Percentiles rank a stretch among this genome's conserved stretches.
Conservation (phyloP, 2,113 vertebrate genomes). For the Callithrix jacchus region DNA sequence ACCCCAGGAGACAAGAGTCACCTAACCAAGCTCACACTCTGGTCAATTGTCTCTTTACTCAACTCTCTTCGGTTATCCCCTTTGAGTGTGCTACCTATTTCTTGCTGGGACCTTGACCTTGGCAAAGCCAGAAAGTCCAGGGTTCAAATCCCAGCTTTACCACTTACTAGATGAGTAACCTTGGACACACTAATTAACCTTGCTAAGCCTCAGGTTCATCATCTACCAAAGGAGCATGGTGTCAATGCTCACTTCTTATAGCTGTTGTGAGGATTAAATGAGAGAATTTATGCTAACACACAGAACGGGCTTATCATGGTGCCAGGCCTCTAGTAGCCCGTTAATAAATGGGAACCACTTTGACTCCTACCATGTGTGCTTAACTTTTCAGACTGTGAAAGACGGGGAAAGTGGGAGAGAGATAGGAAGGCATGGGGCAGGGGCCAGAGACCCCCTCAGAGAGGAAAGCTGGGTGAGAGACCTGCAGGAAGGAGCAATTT, state of each 20-base stretch:
- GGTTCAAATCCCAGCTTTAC: neutral
- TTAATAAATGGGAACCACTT: neutral
- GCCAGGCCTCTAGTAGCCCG: neutral
- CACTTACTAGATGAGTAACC: neutral
- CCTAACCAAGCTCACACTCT: neutral
- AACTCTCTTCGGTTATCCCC: neutral
- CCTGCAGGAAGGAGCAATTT: neutral
- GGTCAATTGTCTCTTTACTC: neutral
- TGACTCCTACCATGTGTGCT: neutral
- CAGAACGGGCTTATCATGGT: neutral
- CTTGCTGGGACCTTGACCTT: neutral
- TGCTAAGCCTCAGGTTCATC: constrained; percentile 19
- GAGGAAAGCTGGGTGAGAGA: neutral
- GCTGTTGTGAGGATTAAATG: neutral
- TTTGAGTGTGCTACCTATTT: neutral
- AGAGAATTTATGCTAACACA: neutral
- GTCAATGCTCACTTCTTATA: neutral
- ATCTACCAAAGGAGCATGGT: neutral
- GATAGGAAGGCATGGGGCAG: neutral
- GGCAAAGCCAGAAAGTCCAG: neutral
- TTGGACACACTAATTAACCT: neutral
- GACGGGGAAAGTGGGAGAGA: neutral
- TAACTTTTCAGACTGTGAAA: neutral
- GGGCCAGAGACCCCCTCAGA: neutral
- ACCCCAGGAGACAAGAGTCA: too few species aligned